phyloP scores from a whole-genome alignment of 2,888 invertebrate genomes.

The Cataglyphis cursor region DNA sequence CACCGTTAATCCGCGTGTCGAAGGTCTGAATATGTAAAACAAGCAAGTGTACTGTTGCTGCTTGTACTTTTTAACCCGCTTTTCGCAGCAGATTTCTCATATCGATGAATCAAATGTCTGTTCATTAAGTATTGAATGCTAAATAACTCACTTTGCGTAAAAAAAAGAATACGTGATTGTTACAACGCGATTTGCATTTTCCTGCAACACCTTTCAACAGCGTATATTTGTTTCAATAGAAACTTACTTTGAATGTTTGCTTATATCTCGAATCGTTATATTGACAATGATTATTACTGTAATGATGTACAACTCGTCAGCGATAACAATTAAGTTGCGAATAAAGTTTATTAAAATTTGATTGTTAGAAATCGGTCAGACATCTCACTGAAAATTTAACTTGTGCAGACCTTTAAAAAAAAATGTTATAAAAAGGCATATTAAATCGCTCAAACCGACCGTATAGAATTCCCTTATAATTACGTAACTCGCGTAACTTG shows the following conservation, averaged over 20 bases:
- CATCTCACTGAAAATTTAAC: background rate
- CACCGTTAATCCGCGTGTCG: constrained; percentile 45
- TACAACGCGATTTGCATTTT: constrained; percentile 23
- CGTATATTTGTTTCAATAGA: constrained; percentile 12
- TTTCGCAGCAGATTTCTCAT: constrained; percentile 10
- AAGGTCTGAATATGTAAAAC: constrained; percentile 47
- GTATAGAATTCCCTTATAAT: background rate
- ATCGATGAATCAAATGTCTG: constrained; percentile 40
- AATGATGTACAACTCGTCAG: background rate
- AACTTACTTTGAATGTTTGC: constrained; percentile 2
- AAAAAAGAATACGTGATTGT: constrained; percentile 9
- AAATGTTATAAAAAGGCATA: background rate
- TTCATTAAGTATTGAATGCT: constrained; percentile 44
- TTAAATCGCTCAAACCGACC: background rate
- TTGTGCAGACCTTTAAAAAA: background rate
- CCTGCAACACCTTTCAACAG: background rate
- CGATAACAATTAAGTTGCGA: constrained; percentile 4
- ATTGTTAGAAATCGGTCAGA: background rate
- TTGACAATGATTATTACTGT: background rate
- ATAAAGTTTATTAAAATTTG: too few relatives aligned
- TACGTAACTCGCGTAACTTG: constrained; percentile 9
- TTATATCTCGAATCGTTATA: background rate
- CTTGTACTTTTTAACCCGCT: constrained; percentile 59
- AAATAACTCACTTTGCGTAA: constrained; percentile 19
- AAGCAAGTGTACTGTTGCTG: constrained; percentile 16